Conservation (phyloP, 2,888 invertebrate species). For the Pollenia labialis region DNA sequence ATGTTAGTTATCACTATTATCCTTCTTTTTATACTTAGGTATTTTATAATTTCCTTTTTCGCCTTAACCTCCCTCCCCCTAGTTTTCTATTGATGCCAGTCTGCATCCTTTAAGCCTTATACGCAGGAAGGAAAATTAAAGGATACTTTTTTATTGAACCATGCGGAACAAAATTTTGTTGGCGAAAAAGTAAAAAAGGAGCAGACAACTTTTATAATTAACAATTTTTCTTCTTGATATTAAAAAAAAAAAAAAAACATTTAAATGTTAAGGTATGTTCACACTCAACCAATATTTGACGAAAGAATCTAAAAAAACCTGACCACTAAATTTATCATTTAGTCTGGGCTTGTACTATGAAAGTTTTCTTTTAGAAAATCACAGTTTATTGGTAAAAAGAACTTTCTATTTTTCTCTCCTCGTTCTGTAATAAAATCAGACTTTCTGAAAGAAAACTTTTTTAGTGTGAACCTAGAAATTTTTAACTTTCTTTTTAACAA, state of each 20-base stretch:
- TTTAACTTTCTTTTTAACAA: no score
- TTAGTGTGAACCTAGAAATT: no score
- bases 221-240: conserved; percentile 33
- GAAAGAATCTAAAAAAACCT: no score
- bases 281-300: no score
- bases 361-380: no score
- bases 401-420: no score
- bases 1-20: conserved; percentile 58
- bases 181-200: not conserved
- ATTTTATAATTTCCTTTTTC: not conserved
- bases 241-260: not conserved
- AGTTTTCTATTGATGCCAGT: not conserved
- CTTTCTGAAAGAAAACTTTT: no score
- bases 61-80: no score
- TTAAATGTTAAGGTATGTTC: not conserved
- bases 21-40: conserved; percentile 14
- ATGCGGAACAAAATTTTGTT: not conserved
- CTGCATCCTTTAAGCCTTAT: conserved; percentile 29
- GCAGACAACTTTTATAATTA: conserved; percentile 61
- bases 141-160: conserved; percentile 61
- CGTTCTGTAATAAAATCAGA: no score
- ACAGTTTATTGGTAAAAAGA: no score
- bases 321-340: no score
- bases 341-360: no score
- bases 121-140: conserved; percentile 63